Evolutionary conservation across 2,113 vertebrate genomes (phyloP), one percentile per base, ranked within the genome.

Genomic region (Aplodontia rufa): DNA sequence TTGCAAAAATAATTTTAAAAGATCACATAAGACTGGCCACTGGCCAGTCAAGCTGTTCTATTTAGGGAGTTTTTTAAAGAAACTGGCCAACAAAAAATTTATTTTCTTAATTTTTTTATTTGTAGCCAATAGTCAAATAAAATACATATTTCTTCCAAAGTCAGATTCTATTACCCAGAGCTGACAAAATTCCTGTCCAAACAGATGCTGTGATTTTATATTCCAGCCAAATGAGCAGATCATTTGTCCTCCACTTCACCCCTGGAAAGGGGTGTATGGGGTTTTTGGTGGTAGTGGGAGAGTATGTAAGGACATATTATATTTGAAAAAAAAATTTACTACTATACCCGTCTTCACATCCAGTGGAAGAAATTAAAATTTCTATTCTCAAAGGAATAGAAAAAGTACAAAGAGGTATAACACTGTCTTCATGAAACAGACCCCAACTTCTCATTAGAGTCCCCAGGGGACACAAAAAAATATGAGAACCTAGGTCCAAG

Each of bases 1-100:
- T 96, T 55, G 51, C 68, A 75, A 93, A 96, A 97, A 66, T 76
- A 86, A 79, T 93, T 92, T 60, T 55, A 26, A 87, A 89, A 83
- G 72, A 62, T 71, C 80, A 85, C 64, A 60, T 91, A 75, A 95
- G 81, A 85, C 47, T 85, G 78, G 60, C 45, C 32, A 62, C 24
- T 47, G 20, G 22, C 35, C 88, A 93, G 62, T 58, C 66, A 93
- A 88, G 32, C 81, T 92, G 6, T 84, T 72, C 72, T 94, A 76
- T 51, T 92, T 92, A 55, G 93, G 40, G 69, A 64, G 14, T 11
- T 75, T 68, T 51, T 94, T 90, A 94, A 74, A 40, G 49, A 88
- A 49, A 19, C 71, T 91, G 85, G 85, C 78, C 80, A 93, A 66
- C 8, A 94, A 87, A 64, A 64, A 85, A 84, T 86, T 75, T 66